These are phyloP conservation scores for Colletes latitarsis DNA, from an alignment of 1,140 invertebrate genomes.

Conservation along the genomic window DNA sequence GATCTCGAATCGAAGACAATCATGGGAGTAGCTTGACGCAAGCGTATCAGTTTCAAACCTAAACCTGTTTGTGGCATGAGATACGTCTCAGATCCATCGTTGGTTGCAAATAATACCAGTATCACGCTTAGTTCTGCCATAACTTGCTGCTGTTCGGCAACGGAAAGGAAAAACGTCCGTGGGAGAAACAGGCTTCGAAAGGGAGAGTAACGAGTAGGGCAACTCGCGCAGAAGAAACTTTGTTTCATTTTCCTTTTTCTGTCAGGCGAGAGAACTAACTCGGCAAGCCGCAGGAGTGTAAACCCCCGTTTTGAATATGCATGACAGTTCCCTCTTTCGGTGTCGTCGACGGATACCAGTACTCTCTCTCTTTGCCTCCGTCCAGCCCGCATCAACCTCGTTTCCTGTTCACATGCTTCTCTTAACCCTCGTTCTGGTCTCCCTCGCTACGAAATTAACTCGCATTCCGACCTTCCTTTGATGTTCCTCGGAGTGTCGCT, in stretches of 20 bases:
- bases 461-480: conserved; percentile 44
- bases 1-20: no score
- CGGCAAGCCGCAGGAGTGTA: conserved; percentile 23
- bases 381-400: no score
- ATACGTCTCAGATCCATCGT: no score
- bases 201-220: not conserved
- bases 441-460: conserved; percentile 39
- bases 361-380: not conserved
- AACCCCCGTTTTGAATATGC: conserved; percentile 58
- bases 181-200: not conserved
- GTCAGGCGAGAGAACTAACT: conserved; percentile 10
- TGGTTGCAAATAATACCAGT: not conserved
- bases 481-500: conserved; percentile 31
- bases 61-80: no score
- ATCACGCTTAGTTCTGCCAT: not conserved
- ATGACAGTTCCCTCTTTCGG: conserved; percentile 38
- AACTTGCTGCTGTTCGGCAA: not conserved
- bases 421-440: conserved; percentile 22
- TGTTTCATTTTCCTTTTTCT: conserved; percentile 9
- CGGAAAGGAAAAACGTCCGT: not conserved
- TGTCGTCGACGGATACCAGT: not conserved
- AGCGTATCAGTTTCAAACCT: no score
- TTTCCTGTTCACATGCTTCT: not conserved
- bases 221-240: not conserved
- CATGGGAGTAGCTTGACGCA: no score